Evolutionary conservation across 1,140 invertebrate species (phyloP).

Genomic region (Apis mellifera): Amel_HAv3.1 CM009942.2:180001-180500

Average conservation of each 20-base stretch:
- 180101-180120: not conserved
- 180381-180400: conserved; percentile 68
- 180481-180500: conserved; percentile 64
- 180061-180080: too few relatives aligned
- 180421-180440: conserved; percentile 65
- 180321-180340: conserved; percentile 50
- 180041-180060: too few relatives aligned
- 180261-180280: conserved; percentile 25
- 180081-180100: not conserved
- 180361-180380: conserved; percentile 65
- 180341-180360: conserved; percentile 64
- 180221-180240: conserved; percentile 63
- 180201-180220: conserved; percentile 65
- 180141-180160: conserved; percentile 59
- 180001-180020: too few relatives aligned
- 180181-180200: not conserved
- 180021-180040: too few relatives aligned
- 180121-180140: not conserved
- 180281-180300: too few relatives aligned
- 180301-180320: conserved; percentile 7
- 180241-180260: conserved; percentile 11
- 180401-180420: conserved; percentile 60
- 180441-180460: conserved; percentile 68
- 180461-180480: conserved; percentile 45
- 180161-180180: conserved; percentile 10